Conservation (phyloP, 2,888 invertebrate species). For the Euplexia lucipara region DNA sequence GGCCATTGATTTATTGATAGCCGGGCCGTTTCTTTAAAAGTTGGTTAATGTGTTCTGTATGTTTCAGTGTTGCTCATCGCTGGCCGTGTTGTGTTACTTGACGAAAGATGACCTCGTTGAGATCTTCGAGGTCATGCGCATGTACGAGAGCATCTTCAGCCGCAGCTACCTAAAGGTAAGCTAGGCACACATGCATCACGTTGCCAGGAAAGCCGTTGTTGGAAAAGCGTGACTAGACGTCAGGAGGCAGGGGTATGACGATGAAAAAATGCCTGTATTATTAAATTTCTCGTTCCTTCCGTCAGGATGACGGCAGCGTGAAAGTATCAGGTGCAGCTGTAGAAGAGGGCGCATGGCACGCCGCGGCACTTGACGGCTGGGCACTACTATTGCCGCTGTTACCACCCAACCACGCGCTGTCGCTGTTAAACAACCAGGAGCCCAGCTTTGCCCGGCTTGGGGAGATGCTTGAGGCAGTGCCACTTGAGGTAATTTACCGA, state of each 20-base stretch:
- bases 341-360: conserved; percentile 93
- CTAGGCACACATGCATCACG: background rate
- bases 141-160: conserved; percentile 94
- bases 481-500: too few relatives aligned
- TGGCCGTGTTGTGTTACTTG: conserved; percentile 96
- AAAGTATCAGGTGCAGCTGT: conserved; percentile 90
- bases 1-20: too few relatives aligned
- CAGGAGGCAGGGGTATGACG: fast-evolving
- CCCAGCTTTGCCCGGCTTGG: too few relatives aligned
- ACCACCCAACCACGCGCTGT: conserved; percentile 92
- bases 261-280: background rate
- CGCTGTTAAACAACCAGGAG: conserved; percentile 83
- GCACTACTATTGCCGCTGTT: conserved; percentile 96
- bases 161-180: conserved; percentile 94
- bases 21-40: too few relatives aligned
- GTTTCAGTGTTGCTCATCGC: conserved; percentile 95
- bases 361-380: conserved; percentile 97
- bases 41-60: background rate
- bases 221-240: too few relatives aligned
- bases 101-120: conserved; percentile 95
- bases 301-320: conserved; percentile 85
- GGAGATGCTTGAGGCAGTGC: too few relatives aligned
- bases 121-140: conserved; percentile 93
- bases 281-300: too few relatives aligned
- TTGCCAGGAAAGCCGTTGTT: too few relatives aligned